These are phyloP conservation scores for Neostethus bicornis DNA, from an alignment of 2,797 vertebrate species.

Conservation along the genomic window DNA sequence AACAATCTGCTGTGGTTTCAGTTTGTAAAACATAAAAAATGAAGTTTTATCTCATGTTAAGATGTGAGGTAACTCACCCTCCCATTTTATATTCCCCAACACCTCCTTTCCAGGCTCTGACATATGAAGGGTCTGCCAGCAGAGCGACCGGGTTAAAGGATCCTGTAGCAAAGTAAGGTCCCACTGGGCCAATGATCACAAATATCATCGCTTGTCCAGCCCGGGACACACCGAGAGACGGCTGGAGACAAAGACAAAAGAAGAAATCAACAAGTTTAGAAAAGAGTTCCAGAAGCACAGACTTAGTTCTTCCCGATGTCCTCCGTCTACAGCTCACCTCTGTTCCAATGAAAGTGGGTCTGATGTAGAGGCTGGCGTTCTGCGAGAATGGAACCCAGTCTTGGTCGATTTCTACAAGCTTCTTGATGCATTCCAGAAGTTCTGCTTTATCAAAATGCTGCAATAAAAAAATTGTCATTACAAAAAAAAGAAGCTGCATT, in stretches of 20 bases:
- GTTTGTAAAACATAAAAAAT: too few species aligned
- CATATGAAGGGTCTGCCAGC: constrained; percentile 85
- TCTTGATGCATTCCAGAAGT: constrained; percentile 85
- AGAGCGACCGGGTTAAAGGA: constrained; percentile 85
- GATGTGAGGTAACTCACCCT: too few species aligned
- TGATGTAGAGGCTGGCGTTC: constrained; percentile 87
- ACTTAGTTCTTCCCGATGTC: too few species aligned
- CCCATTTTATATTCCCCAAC: constrained; percentile 89
- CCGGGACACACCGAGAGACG: constrained; percentile 83
- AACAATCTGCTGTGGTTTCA: too few species aligned
- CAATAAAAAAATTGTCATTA: background rate
- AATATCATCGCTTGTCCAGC: constrained; percentile 81
- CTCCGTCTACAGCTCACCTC: constrained; percentile 75
- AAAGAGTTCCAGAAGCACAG: background rate
- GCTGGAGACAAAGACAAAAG: constrained; percentile 63
- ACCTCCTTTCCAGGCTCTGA: constrained; percentile 87
- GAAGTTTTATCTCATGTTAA: too few species aligned
- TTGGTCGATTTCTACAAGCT: constrained; percentile 86
- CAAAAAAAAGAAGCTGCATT: too few species aligned
- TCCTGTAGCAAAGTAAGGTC: constrained; percentile 87
- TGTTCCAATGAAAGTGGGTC: constrained; percentile 86
- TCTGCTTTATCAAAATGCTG: constrained; percentile 86
- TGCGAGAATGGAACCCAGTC: constrained; percentile 87
- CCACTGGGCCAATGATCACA: constrained; percentile 87
- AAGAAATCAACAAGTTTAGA: background rate